Conservation (phyloP, 1,140 invertebrate species). For the Theocolax elegans region DNA sequence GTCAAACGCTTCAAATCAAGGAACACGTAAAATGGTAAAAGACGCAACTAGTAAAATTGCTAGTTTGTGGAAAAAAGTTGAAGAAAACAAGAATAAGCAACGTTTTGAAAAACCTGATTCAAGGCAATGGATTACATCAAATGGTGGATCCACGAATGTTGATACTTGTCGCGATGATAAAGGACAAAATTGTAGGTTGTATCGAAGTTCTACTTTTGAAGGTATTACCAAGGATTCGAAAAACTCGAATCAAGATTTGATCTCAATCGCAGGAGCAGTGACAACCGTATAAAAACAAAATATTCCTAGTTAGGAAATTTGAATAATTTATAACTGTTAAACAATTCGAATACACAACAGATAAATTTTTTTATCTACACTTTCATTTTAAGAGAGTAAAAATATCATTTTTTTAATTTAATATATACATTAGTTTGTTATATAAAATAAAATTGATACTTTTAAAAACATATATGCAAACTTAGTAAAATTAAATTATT, state of each 20-base stretch:
- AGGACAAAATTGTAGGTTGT: slow-evolving; percentile 66
- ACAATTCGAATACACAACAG: background rate
- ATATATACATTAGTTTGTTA: no score
- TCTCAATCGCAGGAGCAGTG: slow-evolving; percentile 55
- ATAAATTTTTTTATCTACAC: no score
- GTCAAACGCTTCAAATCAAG: slow-evolving; percentile 65
- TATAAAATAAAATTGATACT: no score
- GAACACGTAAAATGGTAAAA: slow-evolving; percentile 69
- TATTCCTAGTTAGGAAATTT: slow-evolving; percentile 9
- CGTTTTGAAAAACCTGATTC: slow-evolving; percentile 70
- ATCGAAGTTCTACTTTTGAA: slow-evolving; percentile 79
- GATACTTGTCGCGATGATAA: slow-evolving; percentile 34
- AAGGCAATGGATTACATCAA: slow-evolving; percentile 73
- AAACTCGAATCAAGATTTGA: slow-evolving; percentile 45
- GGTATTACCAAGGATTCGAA: slow-evolving; percentile 62
- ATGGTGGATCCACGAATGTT: slow-evolving; percentile 51
- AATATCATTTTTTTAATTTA: no score
- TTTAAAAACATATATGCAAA: no score
- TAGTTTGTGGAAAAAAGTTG: slow-evolving; percentile 87
- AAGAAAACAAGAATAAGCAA: slow-evolving; percentile 76
- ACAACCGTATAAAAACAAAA: slow-evolving; percentile 55
- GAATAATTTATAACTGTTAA: background rate
- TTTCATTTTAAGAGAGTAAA: no score
- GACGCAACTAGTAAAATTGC: slow-evolving; percentile 89
- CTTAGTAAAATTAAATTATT: no score